Base-by-base conservation (phyloP, 2,797 vertebrate genomes). In the Forpus xanthops region DNA sequence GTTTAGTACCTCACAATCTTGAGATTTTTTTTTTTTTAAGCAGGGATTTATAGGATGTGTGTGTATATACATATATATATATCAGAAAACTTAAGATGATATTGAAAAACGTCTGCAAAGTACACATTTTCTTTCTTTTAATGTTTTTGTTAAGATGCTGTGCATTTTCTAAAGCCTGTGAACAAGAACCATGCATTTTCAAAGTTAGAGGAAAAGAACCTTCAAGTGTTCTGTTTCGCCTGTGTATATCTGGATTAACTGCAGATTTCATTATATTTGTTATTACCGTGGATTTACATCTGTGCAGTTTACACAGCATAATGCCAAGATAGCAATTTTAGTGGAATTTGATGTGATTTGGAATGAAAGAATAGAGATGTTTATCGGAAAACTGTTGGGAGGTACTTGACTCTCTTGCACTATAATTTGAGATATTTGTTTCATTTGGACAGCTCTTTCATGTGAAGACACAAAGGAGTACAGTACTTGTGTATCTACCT, bases 401-500 rank as follows among this genome's bases (percentile, higher is more conserved):
- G 52, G 37, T 80, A 28, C 64, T 65, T 12, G 60, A 64, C 45
- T 85, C 60, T 89, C 79, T 86, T 52, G 89, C 39, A 3, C 28
- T 0, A 95, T 94, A 90, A 96, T 80, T 77, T 89, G 93, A 97
- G 94, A 90, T 20, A n/a, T 76, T 60, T 87, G 31, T 94, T 93
- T 97, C 83, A 3, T 96, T 91, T 95, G 85, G 73, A 20, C 96
- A 99, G 99, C 97, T 27, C 95, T 99, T 95, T 94, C 97, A 88
- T 99, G 99, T 96, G 98, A 98, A 8, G 96, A 97, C 73, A 99
- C 98, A 93, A 99, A 99, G 98, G 98, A 98, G 93, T 99, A 99
- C 30, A 99, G 98, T 78, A 98, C 98, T 52, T 99, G 99, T 45
- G 98, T 99, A 90, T 98, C 98, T 35, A 98, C 96, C 21, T 99